Percentiles rank a stretch among this genome's conserved stretches.
These are phyloP conservation scores for Parasteatoda tepidariorum DNA, from an alignment of 1,140 invertebrate genomes.

Conservation along the genomic window DNA sequence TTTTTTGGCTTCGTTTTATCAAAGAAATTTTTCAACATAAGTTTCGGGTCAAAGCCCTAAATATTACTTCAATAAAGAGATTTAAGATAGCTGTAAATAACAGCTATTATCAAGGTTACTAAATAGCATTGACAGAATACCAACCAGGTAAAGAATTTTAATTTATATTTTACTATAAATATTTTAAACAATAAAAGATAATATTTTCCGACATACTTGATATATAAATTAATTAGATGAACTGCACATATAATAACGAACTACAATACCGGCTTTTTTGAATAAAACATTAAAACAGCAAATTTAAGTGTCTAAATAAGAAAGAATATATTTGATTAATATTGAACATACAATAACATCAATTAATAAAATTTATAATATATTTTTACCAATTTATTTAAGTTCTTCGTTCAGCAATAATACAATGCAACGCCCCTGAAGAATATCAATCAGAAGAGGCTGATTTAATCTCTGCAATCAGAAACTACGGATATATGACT, in stretches of 20 bases:
- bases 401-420: neutral
- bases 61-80: no score
- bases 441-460: conserved; percentile 30
- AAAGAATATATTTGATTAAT: neutral
- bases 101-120: no score
- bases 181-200: no score
- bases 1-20: no score
- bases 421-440: conserved; percentile 10
- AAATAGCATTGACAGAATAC: no score
- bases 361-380: neutral
- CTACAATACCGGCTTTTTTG: neutral
- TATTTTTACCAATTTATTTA: neutral
- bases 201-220: no score
- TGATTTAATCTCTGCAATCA: conserved; percentile 13
- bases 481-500: neutral
- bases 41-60: no score
- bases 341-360: neutral
- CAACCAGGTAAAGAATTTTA: no score
- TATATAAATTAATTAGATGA: no score
- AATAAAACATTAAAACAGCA: neutral
- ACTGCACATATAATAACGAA: neutral
- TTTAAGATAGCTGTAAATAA: no score
- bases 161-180: no score
- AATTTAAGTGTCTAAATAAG: neutral
- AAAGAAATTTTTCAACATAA: no score